phyloP scores from a whole-genome alignment of 2,888 invertebrate species.

The Euplexia lucipara region DNA sequence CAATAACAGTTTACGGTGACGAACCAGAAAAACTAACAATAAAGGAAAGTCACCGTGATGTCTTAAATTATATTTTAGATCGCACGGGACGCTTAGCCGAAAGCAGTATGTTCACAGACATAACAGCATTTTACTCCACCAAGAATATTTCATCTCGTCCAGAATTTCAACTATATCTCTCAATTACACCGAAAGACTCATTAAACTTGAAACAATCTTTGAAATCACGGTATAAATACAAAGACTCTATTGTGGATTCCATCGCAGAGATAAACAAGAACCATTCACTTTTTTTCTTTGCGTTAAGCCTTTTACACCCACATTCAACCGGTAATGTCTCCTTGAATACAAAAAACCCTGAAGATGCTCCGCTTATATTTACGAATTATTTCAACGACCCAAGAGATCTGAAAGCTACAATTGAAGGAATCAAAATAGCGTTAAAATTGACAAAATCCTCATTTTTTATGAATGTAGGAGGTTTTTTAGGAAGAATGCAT shows the following conservation, averaged over 20 bases:
- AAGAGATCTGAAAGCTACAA: slow-evolving; percentile 39
- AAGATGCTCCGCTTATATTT: slow-evolving; percentile 45
- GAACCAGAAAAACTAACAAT: slow-evolving; percentile 23
- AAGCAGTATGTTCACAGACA: slow-evolving; percentile 39
- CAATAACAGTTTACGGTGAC: slow-evolving; percentile 48
- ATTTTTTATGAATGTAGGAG: slow-evolving; percentile 47
- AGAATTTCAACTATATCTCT: slow-evolving; percentile 46
- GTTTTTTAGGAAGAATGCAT: slow-evolving; percentile 54
- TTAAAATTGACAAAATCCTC: slow-evolving; percentile 35
- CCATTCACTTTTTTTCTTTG: slow-evolving; percentile 48
- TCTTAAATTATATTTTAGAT: slow-evolving; percentile 34
- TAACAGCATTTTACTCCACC: slow-evolving; percentile 51
- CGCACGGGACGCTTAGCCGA: slow-evolving; percentile 38
- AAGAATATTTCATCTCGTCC: slow-evolving; percentile 29
- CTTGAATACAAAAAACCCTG: slow-evolving; percentile 48
- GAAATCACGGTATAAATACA: slow-evolving; percentile 31
- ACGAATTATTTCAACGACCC: slow-evolving; percentile 51
- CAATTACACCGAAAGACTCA: slow-evolving; percentile 37
- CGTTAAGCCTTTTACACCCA: slow-evolving; percentile 52
- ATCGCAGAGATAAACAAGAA: slow-evolving; percentile 32
- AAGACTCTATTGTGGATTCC: slow-evolving; percentile 37
- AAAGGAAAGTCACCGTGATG: slow-evolving; percentile 31
- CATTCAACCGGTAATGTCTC: slow-evolving; percentile 53
- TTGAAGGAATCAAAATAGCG: slow-evolving; percentile 52
- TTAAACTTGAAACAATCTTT: slow-evolving; percentile 20